Evolutionary conservation across 1,140 invertebrate species (phyloP).

Genomic region (Pseudomyrmex cubaensis): DNA sequence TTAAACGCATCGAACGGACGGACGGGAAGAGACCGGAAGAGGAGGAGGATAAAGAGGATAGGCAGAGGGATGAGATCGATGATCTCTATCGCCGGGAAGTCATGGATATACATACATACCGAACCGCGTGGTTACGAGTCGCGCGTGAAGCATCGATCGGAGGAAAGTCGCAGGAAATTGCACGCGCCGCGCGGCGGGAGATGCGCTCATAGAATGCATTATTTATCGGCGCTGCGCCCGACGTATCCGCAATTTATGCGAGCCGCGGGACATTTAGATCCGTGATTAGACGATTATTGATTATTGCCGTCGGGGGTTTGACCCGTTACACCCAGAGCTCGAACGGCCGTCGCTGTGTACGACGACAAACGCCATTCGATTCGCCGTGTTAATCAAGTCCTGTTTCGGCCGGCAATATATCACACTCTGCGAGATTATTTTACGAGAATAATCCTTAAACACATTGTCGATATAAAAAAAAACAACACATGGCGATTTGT

Average conservation of each 20-base stretch:
- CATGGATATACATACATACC: slow-evolving; percentile 26
- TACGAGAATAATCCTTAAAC: no score
- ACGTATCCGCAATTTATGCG: slow-evolving; percentile 47
- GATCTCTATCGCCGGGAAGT: slow-evolving; percentile 57
- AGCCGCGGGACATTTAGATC: slow-evolving; percentile 45
- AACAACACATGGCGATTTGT: no score
- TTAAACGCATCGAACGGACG: slow-evolving; percentile 55
- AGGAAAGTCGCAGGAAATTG: slow-evolving; percentile 68
- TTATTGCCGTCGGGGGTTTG: slow-evolving; percentile 17
- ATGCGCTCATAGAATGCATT: slow-evolving; percentile 59
- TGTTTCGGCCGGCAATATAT: no score
- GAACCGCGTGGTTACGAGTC: slow-evolving; percentile 36
- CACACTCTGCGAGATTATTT: no score
- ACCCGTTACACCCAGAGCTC: background rate
- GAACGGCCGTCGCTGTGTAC: background rate
- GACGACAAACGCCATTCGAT: background rate
- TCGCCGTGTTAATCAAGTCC: background rate
- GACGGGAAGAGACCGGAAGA: background rate
- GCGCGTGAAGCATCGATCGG: slow-evolving; percentile 56
- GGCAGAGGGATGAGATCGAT: slow-evolving; percentile 43
- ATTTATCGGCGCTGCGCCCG: slow-evolving; percentile 48
- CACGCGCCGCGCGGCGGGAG: slow-evolving; percentile 54
- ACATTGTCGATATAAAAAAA: no score
- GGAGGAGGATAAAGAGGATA: slow-evolving; percentile 14
- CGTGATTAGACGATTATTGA: slow-evolving; percentile 56